Conservation (phyloP, 2,888 invertebrate species). For the Gortyna flavago region DNA sequence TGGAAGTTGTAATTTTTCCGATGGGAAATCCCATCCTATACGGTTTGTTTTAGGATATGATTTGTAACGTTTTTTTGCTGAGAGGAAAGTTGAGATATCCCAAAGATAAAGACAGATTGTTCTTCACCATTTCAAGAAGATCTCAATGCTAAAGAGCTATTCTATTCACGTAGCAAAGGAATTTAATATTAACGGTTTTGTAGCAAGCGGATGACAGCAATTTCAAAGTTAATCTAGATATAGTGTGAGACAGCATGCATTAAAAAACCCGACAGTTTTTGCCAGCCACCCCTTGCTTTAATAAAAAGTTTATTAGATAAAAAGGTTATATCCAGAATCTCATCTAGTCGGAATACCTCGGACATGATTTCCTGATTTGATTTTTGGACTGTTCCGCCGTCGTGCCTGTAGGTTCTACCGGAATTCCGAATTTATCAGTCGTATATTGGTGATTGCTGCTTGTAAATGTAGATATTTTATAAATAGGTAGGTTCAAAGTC, state of each 20-base stretch:
- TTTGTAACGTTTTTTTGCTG: conserved; percentile 1
- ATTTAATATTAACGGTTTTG: neutral
- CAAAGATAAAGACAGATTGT: neutral
- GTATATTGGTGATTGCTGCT: neutral
- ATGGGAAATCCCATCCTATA: too few species aligned
- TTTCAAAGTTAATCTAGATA: conserved; percentile 15
- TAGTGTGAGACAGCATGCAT: neutral
- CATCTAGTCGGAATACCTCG: neutral
- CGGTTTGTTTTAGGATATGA: conserved; percentile 1
- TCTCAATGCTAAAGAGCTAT: neutral
- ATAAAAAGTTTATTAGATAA: conserved; percentile 28
- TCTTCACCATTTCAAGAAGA: neutral
- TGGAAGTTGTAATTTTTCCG: neutral
- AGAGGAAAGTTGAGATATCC: neutral
- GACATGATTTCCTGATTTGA: conserved; percentile 33
- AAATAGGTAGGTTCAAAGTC: neutral
- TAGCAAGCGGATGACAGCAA: conserved; percentile 3
- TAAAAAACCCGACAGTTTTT: neutral
- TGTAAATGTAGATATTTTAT: neutral
- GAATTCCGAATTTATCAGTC: conserved; percentile 19
- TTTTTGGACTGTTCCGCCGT: conserved; percentile 11
- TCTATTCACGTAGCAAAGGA: neutral
- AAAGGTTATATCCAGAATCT: conserved; percentile 23
- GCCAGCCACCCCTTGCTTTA: neutral
- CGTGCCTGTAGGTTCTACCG: neutral